A percentile compares a stretch with the other conserved stretches of the same genome.
phyloP scores from a whole-genome alignment of 2,113 vertebrate species.

The Accipiter cooperii region DNA sequence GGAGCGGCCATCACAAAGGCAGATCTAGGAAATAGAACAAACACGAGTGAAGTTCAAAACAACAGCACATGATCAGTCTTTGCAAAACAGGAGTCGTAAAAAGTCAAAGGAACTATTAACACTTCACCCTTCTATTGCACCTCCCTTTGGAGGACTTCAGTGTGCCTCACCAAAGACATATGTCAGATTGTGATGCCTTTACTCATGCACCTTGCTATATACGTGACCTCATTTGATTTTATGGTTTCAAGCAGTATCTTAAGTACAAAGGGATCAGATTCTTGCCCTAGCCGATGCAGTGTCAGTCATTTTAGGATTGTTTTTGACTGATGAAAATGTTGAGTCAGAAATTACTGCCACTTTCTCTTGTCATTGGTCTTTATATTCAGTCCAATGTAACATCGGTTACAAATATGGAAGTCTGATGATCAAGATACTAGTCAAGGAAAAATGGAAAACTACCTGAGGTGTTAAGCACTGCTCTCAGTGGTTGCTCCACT shows the following conservation, averaged over 20 bases:
- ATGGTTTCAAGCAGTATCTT: not conserved
- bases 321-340: not conserved
- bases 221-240: not conserved
- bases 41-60: not conserved
- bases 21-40: not conserved
- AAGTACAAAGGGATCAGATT: not conserved
- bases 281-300: not conserved
- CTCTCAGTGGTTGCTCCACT: not conserved
- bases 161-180: rapidly evolving
- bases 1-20: not conserved
- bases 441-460: not conserved
- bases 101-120: not conserved
- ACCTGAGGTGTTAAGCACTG: not conserved
- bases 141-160: not conserved
- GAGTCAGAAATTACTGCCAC: not conserved
- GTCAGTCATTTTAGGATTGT: not conserved
- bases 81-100: not conserved
- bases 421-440: not conserved
- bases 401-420: not conserved
- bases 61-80: not conserved
- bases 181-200: not conserved
- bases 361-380: not conserved
- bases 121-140: not conserved
- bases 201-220: not conserved
- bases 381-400: not conserved